These are phyloP conservation scores for Furnarius figulus DNA, from an alignment of 2,113 vertebrate species.

Conservation along the genomic window DNA sequence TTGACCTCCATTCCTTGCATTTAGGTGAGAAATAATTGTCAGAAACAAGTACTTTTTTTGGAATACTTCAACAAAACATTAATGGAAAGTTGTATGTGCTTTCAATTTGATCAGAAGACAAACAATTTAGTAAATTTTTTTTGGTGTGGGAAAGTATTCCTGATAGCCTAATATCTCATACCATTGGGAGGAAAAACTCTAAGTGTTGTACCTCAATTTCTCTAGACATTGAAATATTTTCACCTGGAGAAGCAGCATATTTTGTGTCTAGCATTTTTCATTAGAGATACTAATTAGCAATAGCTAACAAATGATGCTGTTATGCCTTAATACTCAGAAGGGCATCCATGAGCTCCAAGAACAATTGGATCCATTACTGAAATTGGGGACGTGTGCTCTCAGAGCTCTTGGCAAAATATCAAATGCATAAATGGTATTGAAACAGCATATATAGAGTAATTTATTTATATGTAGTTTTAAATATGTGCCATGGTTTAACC, in stretches of 20 bases:
- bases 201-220: conserved; percentile 3
- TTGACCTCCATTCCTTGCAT: not conserved
- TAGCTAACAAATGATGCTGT: not conserved
- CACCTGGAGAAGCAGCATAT: not conserved
- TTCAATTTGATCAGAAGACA: not conserved
- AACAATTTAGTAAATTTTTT: not conserved
- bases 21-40: not conserved
- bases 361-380: not conserved
- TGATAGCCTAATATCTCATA: not conserved
- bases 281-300: not conserved
- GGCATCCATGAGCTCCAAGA: not conserved
- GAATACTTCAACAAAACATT: not conserved
- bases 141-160: not conserved
- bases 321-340: not conserved
- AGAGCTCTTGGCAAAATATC: not conserved
- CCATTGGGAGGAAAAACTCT: not conserved
- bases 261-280: not conserved
- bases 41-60: not conserved
- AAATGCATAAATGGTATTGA: not conserved
- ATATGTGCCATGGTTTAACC: not conserved
- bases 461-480: not conserved
- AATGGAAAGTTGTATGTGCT: not conserved
- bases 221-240: not conserved
- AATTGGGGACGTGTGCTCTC: not conserved
- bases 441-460: not conserved